Evolutionary conservation across 2,113 vertebrate genomes (phyloP), one percentile per base, ranked within the genome.

Genomic region (Aphelocoma coerulescens): DNA sequence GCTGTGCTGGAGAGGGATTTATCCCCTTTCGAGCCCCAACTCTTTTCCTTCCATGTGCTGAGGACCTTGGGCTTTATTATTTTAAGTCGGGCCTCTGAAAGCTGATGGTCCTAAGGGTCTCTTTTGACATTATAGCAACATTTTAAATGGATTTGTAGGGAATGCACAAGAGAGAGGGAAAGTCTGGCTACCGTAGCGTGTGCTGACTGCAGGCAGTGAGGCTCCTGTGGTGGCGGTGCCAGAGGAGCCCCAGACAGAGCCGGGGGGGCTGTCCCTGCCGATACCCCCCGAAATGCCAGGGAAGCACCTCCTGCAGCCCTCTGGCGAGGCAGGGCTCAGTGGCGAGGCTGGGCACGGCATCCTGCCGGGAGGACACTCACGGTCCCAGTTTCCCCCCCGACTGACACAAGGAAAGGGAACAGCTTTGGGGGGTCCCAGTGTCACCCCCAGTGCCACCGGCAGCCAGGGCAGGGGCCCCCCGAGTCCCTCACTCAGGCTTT

Each of bases 171-270:
- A 65, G 87, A 69, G 15, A 17, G 4, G 16, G n/a, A 32, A 75
- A 84, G 91, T 49, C 79, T 43, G 54, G 43, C 35, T 63, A 3
- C 30, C 0, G 6, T 0, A 7, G 58, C 7, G 0, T 4, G 84
- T 22, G 44, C 75, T n/a, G 74, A 11, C 41, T 17, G 71, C 10
- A 0, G 0, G 21, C 2, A 24, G 15, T 0, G 30, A n/a, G 48
- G 77, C 49, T 62, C 21, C 49, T 8, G 84, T 2, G 74, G 24
- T 2, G 48, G n/a, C 41, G 32, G 43, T 16, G 54, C 52, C 44
- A 18, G 49, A n/a, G 71, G 18, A 92, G 28, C 13, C 52, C 48
- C 52, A 26, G 55, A 4, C 43, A 1, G 16, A 85, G 52, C 65
- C 41, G 1, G 23, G 7, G 66, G 72, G n/a, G 61, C 67, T 35